Evolutionary conservation across 2,797 vertebrate genomes (phyloP), one percentile per base, ranked within the genome.

Genomic region (Kryptolebias ocellatus): DNA sequence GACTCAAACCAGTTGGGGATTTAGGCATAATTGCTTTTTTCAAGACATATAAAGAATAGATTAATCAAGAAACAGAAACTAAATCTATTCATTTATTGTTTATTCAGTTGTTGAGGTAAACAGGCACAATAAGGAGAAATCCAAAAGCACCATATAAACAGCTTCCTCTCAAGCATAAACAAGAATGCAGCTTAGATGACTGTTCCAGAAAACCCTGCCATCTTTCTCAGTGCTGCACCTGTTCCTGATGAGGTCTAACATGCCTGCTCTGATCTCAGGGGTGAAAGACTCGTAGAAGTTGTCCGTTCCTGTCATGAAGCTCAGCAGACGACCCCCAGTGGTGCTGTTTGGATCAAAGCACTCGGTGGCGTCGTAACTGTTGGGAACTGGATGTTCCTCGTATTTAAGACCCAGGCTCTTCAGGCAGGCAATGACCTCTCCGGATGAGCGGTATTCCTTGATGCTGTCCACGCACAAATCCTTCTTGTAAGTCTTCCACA

Each of bases 401-500:
- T 89, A 92, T 51, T 80, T 89, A 56, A 92, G 85, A 4, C 89
- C 87, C 46, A 67, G 75, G 18, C 51, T 76, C 27, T 88, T 60
- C 49, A 91, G 64, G 47, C 67, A 73, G n/a, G 64, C 68, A 3
- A 85, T 39, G 2, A 93, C 52, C 27, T 89, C 86, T 1, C 1
- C 50, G 0, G 88, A 90, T 8, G 90, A 81, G 45, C 83, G 70
- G 65, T 89, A 82, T 28, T 88, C 74, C 0, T 53, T 50, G 77
- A 90, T 64, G 34, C n/a, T 20, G 1, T 79, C 53, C 3, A 51
- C 75, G 9, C 83, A 86, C 6, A 92, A 81, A 5, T 85, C 88
- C 37, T 87, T 82, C 24, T 56, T 53, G 72, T 78, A 91, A 1
- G 81, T 85, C 58, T 85, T 92, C 92, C 90, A 93, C 68, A 92